Conservation (phyloP, 2,113 vertebrate genomes). For the Erythrolamprus reginae region DNA sequence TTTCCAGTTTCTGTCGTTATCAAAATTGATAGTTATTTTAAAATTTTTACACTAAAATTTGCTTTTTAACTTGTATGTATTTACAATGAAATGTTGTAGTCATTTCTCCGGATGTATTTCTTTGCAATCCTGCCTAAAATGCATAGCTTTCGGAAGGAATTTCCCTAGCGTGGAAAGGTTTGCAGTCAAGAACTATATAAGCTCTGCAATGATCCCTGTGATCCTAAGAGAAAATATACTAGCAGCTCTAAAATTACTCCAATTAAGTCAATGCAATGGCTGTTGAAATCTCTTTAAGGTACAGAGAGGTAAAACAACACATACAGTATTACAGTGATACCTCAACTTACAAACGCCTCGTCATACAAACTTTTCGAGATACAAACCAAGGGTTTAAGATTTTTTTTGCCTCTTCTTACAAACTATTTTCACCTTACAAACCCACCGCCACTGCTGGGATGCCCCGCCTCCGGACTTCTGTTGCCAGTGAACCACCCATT, state of each 20-base stretch:
- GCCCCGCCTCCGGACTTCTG: no score
- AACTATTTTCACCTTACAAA: no score
- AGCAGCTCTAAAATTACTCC: neutral
- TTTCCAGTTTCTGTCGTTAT: neutral
- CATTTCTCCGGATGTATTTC: neutral
- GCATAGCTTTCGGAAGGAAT: neutral
- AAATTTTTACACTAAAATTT: neutral
- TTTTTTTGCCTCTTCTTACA: no score
- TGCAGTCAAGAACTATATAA: neutral
- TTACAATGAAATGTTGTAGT: neutral
- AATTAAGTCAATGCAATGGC: neutral
- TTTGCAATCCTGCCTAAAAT: neutral
- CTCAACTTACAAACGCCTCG: no score
- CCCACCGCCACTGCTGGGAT: no score
- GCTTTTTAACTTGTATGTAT: neutral
- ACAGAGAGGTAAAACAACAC: neutral
- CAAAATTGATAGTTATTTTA: neutral
- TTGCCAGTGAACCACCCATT: no score
- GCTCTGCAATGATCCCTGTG: neutral
- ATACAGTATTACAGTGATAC: neutral
- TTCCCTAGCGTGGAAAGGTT: neutral
- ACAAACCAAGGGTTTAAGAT: no score
- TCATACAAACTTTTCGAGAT: no score
- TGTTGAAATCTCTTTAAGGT: neutral
- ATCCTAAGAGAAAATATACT: neutral